Base-by-base conservation (phyloP, 2,797 vertebrate species). In the Sciurus carolinensis region DNA sequence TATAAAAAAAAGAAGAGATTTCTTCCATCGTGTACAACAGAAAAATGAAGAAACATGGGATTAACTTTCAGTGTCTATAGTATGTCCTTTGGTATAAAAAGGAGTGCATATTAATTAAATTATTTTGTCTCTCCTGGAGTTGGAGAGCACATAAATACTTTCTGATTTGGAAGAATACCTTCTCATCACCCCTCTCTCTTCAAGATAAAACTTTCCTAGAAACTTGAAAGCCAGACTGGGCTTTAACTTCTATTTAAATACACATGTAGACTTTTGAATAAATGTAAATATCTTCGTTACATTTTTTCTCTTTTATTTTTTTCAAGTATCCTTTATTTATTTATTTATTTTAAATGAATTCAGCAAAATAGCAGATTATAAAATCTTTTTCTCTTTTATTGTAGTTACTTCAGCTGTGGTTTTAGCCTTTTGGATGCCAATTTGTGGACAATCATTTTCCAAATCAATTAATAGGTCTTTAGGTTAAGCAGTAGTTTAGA, bases 371-470 rank as follows among this genome's bases (percentile, higher is more conserved):
- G 39, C 39, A 39, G 39, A 4, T 39, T 39, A 39, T 39, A 39
- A 39, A 39, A 39, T 44, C 6, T 44, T 44, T 44, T 9, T 44
- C 44, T 44, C 44, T 44, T 44, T 44, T 39, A 39, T 39, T 39
- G 59, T 80, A 76, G 77, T 80, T 80, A 79, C 4, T 1, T 73
- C 39, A 42, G 3, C 62, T 94, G 54, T 85, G 72, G 85, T 91
- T 91, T 95, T 57, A 36, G 71, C 36, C 47, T 82, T 82, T 67
- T 76, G 57, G 28, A 0, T 47, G 91, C 75, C 87, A 95, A 93
- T 80, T 95, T 77, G 84, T 83, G 76, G 87, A 72, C 77, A 91
- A 89, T 95, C 54, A 33, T 95, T 94, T 96, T 97, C 83, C 88
- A 90, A 96, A 94, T 88, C 73, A 91, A 84, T 93, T 90, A 93